Base-by-base conservation (phyloP, 1,140 invertebrate genomes). In the Trachymyrmex septentrionalis region DNA sequence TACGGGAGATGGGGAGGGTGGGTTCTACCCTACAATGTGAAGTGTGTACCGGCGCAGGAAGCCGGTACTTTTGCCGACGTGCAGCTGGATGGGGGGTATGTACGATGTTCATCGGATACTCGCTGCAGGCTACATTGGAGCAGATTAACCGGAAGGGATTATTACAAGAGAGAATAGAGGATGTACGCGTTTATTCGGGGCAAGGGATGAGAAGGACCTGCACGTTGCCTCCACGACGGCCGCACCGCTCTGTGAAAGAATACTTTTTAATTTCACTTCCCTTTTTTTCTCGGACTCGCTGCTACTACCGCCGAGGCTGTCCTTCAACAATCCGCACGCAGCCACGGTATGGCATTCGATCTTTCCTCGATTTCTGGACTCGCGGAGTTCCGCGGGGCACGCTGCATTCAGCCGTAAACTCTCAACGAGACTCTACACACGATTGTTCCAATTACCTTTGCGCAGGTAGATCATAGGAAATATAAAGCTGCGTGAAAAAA, bases 111-210 rank as follows among this genome's bases (percentile, higher is more conserved):
- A 92, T 91, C 91, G 90, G 86, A 91, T 91, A 91, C 88, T 90
- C 87, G 92, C 88, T 89, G 88, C 66, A 86, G 88, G 88, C 91
- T 91, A 91, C 91, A 85, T 92, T 91, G 90, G 92, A 93, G 92
- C 93, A 94, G 93, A 94, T 94, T 94, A 94, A 94, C 92, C 92
- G 92, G 92, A 94, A 93, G 87, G 93, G 92, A 93, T 94, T 94
- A 93, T 92, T 91, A 93, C 88, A 88, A 92, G 89, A 88, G 92
- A 88, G 88, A 86, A 77, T 81, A 82, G 87, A 89, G 89, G 64
- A 91, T 91, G 81, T 92, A 91, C 91, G 91, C 91, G 76, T 92
- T 92, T 92, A 92, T 92, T 92, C 89, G 71, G 91, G 85, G 78
- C 77, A 91, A 91, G 89, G 89, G 89, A 91, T 92, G 92, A 89